Evolutionary conservation across 1,140 invertebrate species (phyloP).

Genomic region (Drosophila parabipectinata): DNA sequence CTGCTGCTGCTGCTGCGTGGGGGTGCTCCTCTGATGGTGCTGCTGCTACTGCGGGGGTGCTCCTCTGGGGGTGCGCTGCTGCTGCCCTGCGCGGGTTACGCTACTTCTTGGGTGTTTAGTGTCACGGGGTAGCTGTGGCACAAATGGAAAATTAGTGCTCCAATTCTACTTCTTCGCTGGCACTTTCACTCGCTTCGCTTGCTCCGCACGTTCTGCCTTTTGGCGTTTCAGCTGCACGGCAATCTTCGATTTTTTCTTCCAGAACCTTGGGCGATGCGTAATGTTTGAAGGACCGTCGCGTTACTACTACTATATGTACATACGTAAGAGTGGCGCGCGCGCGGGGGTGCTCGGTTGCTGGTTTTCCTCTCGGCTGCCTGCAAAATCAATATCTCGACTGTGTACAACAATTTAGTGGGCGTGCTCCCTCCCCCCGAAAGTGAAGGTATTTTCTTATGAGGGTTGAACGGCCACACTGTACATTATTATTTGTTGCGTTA

Average conservation of each 20-base stretch:
- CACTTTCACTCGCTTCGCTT: conserved; percentile 73
- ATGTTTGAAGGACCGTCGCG: conserved; percentile 75
- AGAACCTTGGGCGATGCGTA: conserved; percentile 73
- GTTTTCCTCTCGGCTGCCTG: conserved; percentile 51
- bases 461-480: background rate
- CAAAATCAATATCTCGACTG: conserved; percentile 71
- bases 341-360: conserved; percentile 42
- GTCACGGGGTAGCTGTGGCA: conserved; percentile 52
- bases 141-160: conserved; percentile 43
- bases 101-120: conserved; percentile 6
- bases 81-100: background rate
- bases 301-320: conserved; percentile 72
- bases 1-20: conserved; percentile 22
- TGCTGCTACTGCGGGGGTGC: conserved; percentile 7
- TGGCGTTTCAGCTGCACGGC: conserved; percentile 9
- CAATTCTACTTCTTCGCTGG: conserved; percentile 51
- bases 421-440: background rate
- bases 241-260: conserved; percentile 33
- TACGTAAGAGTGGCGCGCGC: conserved; percentile 32
- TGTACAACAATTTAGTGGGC: conserved; percentile 65
- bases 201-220: conserved; percentile 63
- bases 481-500: background rate
- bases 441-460: too few relatives aligned
- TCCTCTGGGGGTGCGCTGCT: conserved; percentile 13
- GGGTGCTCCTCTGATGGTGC: conserved; percentile 37